These are phyloP conservation scores for Phoenicopterus ruber DNA, from an alignment of 2,113 vertebrate species.

Conservation along the genomic window DNA sequence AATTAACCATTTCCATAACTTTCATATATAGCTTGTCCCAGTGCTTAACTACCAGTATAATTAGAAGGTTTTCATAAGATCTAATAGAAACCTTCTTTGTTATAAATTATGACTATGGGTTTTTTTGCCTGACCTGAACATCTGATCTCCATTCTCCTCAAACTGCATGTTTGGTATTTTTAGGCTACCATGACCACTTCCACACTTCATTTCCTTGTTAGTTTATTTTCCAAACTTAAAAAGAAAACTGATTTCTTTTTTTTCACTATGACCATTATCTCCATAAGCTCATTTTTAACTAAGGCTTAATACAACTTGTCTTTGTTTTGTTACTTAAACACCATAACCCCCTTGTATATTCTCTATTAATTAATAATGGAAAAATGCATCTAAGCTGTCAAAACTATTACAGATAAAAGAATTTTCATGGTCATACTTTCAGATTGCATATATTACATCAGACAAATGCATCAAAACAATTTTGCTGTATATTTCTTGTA, in stretches of 20 bases:
- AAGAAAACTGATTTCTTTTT: background rate
- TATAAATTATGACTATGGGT: background rate
- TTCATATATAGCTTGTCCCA: background rate
- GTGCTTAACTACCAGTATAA: background rate
- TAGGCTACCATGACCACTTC: background rate
- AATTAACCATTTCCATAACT: background rate
- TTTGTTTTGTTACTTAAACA: background rate
- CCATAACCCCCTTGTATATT: background rate
- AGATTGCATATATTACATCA: background rate
- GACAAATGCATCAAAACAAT: background rate
- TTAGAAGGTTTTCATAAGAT: background rate
- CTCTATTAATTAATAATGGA: background rate
- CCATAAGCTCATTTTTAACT: background rate
- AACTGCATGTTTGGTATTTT: background rate
- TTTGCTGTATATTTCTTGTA: background rate
- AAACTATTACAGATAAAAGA: background rate
- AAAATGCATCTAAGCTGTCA: background rate
- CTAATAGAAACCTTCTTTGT: background rate
- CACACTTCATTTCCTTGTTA: background rate
- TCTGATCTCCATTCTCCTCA: background rate
- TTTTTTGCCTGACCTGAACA: background rate
- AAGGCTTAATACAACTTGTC: background rate
- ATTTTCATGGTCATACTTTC: background rate
- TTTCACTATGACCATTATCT: background rate
- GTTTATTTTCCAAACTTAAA: background rate